Evolutionary conservation across 2,888 invertebrate species (phyloP).

Genomic region (Dorcus parallelipipedus): DNA sequence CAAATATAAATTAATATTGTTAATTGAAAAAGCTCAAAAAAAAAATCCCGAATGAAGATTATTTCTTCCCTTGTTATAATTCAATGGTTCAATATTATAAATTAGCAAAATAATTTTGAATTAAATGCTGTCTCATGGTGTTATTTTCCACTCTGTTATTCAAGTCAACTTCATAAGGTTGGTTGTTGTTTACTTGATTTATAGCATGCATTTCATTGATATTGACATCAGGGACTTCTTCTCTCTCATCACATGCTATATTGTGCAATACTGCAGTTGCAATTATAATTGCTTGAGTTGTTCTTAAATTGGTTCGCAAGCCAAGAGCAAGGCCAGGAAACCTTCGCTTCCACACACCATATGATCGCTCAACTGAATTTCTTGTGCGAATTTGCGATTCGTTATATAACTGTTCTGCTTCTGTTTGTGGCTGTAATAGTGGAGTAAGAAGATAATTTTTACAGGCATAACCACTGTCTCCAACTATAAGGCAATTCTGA

Average conservation of each 20-base stretch:
- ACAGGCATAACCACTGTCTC: conserved; percentile 6
- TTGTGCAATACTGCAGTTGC: conserved; percentile 5
- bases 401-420: conserved; percentile 7
- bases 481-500: background rate
- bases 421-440: background rate
- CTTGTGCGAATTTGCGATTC: conserved; percentile 5
- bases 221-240: conserved; percentile 4
- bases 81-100: too few species aligned
- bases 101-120: too few species aligned
- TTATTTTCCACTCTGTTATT: too few species aligned
- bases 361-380: background rate
- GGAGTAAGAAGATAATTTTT: conserved; percentile 7
- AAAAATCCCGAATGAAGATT: too few species aligned
- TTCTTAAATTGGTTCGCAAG: background rate
- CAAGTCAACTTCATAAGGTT: too few species aligned
- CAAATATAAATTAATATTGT: too few species aligned
- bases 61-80: too few species aligned
- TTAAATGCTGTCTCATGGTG: too few species aligned
- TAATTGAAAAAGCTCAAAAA: too few species aligned
- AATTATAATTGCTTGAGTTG: background rate
- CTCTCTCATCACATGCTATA: conserved; percentile 3
- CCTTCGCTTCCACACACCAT: background rate
- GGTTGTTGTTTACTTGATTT: background rate
- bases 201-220: background rate
- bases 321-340: conserved; percentile 3